phyloP scores from a whole-genome alignment of 2,797 vertebrate genomes.

The Urosaurus nigricauda region DNA sequence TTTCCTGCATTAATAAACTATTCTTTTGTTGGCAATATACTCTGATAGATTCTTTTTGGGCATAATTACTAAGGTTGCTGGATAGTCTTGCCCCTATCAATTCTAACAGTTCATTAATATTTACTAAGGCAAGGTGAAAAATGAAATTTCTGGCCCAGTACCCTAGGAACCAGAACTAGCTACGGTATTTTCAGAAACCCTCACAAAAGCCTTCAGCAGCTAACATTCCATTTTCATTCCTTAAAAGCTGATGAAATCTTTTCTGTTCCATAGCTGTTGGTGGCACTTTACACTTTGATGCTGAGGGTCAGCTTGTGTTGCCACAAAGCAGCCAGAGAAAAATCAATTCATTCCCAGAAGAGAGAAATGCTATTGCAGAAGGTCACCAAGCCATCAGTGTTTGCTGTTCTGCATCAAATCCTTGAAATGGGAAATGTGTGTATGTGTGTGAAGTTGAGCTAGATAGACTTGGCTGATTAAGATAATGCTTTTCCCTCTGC shows the following conservation, averaged over 20 bases:
- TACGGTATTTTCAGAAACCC: conserved; percentile 33
- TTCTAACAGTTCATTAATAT: background rate
- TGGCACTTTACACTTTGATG: conserved; percentile 45
- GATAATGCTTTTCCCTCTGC: background rate
- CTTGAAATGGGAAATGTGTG: conserved; percentile 23
- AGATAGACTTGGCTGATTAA: conserved; percentile 48
- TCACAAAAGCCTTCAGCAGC: conserved; percentile 20
- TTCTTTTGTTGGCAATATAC: background rate
- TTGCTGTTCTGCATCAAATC: conserved; percentile 50
- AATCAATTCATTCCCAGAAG: conserved; percentile 51
- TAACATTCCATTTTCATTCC: conserved; percentile 45
- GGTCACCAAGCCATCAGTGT: conserved; percentile 50
- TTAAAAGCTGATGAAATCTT: conserved; percentile 59
- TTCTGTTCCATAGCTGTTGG: conserved; percentile 50
- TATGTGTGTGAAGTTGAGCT: background rate
- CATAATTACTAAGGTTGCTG: background rate
- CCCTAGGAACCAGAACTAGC: conserved; percentile 3
- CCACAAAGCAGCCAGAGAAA: conserved; percentile 51
- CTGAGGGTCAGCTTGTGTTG: conserved; percentile 49
- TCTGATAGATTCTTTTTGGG: background rate
- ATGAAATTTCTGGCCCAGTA: background rate
- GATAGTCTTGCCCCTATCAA: background rate
- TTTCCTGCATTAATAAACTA: background rate
- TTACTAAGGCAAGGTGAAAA: background rate
- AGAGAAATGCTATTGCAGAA: conserved; percentile 55